phyloP scores from a whole-genome alignment of 1,140 invertebrate genomes.

The Papilio polytes region DNA sequence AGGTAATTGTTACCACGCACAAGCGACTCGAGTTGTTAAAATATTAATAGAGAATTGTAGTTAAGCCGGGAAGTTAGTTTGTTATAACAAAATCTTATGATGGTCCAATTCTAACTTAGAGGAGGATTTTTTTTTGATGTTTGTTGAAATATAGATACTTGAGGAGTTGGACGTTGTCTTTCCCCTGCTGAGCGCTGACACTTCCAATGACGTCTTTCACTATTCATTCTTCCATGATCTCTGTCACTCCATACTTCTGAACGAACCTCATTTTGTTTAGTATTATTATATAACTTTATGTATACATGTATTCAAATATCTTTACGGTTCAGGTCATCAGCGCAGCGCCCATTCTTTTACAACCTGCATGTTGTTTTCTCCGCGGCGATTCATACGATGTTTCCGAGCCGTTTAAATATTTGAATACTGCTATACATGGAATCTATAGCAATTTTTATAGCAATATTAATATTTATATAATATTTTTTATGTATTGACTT shows the following conservation, averaged over 20 bases:
- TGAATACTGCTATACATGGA: neutral
- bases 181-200: conserved; percentile 41
- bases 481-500: neutral
- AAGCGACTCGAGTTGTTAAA: conserved; percentile 53
- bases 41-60: conserved; percentile 57
- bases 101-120: conserved; percentile 72
- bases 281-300: neutral
- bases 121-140: conserved; percentile 54
- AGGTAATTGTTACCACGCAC: conserved; percentile 51
- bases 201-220: conserved; percentile 73
- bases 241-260: conserved; percentile 54
- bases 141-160: conserved; percentile 52
- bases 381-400: too few relatives aligned
- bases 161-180: conserved; percentile 54
- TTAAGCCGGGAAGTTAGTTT: conserved; percentile 60
- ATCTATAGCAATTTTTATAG: neutral
- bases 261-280: conserved; percentile 75
- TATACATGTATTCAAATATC: neutral
- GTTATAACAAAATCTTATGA: conserved; percentile 59
- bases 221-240: conserved; percentile 71
- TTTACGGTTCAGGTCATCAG: too few relatives aligned
- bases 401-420: too few relatives aligned
- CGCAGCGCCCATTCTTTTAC: too few relatives aligned
- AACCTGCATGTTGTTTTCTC: too few relatives aligned
- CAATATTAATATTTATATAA: conserved; percentile 1